Evolutionary conservation across 2,888 invertebrate species (phyloP).

Genomic region (Neoascia interrupta): DNA sequence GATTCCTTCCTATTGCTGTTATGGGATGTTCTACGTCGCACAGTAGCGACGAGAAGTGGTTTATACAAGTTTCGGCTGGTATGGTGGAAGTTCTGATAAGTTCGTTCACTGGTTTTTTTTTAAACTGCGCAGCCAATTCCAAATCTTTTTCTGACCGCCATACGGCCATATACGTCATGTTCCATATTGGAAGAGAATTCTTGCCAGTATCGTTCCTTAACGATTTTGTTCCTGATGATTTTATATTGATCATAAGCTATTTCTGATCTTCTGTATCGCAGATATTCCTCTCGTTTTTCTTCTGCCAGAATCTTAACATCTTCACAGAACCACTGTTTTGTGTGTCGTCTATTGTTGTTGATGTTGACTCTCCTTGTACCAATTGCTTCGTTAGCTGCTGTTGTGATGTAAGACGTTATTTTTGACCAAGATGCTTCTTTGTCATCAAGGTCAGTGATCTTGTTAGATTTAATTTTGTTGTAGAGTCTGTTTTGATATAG

Average conservation of each 20-base stretch:
- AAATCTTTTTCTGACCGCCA: conserved; percentile 1
- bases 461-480: too few relatives aligned
- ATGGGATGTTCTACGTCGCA: too few relatives aligned
- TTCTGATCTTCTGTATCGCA: too few relatives aligned
- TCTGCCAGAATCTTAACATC: too few relatives aligned
- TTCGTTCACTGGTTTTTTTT: neutral
- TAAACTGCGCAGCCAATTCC: neutral
- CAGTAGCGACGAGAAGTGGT: neutral
- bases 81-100: neutral
- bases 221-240: neutral
- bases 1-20: too few relatives aligned
- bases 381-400: neutral
- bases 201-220: neutral
- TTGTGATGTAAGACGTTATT: neutral
- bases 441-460: too few relatives aligned
- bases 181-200: neutral
- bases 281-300: too few relatives aligned
- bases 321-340: neutral
- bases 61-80: too few relatives aligned
- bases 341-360: neutral
- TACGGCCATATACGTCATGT: neutral
- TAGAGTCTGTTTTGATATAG: too few relatives aligned
- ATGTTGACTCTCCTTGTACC: neutral
- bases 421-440: neutral
- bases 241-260: neutral